A percentile compares a stretch with the other conserved stretches of the same genome.
phyloP scores from a whole-genome alignment of 2,888 invertebrate genomes.

The Malthinus flaveolus region DNA sequence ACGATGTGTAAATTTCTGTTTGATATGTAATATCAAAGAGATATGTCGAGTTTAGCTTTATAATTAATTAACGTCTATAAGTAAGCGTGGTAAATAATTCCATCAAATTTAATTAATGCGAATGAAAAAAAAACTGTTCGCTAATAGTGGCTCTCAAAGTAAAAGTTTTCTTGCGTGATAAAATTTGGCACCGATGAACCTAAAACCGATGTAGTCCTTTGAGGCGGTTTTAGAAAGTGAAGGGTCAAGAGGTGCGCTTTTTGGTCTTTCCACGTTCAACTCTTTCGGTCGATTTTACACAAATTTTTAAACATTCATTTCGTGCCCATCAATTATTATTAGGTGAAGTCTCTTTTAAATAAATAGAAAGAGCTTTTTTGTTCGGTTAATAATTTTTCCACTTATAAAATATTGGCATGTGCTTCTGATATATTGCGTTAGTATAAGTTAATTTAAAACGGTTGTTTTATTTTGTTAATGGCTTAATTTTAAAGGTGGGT shows the following conservation, averaged over 20 bases:
- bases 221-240: constrained; percentile 23
- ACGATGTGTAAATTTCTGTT: no score
- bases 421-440: neutral
- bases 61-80: no score
- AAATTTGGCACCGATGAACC: constrained; percentile 7
- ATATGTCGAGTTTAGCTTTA: no score
- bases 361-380: neutral
- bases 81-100: no score
- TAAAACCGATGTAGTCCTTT: constrained; percentile 10
- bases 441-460: constrained; percentile 8
- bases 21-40: no score
- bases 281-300: no score
- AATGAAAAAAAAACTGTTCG: no score
- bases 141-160: no score
- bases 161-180: constrained; percentile 1
- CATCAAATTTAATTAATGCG: no score
- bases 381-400: neutral
- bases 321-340: neutral
- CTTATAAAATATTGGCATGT: neutral
- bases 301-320: no score
- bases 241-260: constrained; percentile 19
- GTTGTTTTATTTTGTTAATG: constrained; percentile 9
- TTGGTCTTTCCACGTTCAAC: constrained; percentile 12
- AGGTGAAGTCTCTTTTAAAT: neutral
- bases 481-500: constrained; percentile 11